A percentile compares a stretch with the other conserved stretches of the same genome.
Conservation (phyloP, 2,113 vertebrate genomes). For the Megalops atlanticus region DNA sequence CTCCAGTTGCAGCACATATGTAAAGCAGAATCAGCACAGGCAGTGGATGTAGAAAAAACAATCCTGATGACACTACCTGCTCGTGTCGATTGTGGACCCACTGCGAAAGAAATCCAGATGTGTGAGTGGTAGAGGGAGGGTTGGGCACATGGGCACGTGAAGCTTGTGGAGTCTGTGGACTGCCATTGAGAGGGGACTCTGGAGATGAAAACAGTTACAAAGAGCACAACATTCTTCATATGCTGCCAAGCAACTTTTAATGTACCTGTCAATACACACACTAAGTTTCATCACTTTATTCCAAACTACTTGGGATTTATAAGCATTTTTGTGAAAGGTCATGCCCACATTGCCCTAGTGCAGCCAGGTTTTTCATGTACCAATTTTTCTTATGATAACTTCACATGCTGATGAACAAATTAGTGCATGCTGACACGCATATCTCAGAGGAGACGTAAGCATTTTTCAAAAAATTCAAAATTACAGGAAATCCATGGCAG, state of each 20-base stretch:
- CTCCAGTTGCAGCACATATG: slow-evolving; percentile 37
- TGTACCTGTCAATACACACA: no score
- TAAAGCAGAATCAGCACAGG: slow-evolving; percentile 31
- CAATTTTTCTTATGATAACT: no score
- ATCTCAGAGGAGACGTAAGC: no score
- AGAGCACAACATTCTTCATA: not conserved
- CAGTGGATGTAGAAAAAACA: not conserved
- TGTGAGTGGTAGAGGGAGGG: slow-evolving; percentile 50
- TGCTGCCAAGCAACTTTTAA: not conserved
- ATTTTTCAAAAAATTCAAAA: no score
- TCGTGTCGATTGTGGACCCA: slow-evolving; percentile 89
- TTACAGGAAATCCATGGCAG: no score
- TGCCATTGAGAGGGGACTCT: slow-evolving; percentile 64
- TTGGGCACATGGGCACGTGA: slow-evolving; percentile 50
- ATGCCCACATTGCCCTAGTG: no score
- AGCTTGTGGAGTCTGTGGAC: slow-evolving; percentile 30
- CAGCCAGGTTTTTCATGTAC: no score
- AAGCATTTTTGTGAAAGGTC: no score
- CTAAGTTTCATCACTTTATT: no score
- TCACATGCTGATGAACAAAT: no score
- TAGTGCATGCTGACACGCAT: no score
- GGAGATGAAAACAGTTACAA: not conserved
- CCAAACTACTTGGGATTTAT: no score
- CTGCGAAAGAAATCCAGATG: slow-evolving; percentile 65
- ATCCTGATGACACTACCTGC: slow-evolving; percentile 78